Conservation (phyloP, 35 echinoderm and acorn worm species). For the Ophiothrix spiculata region DNA sequence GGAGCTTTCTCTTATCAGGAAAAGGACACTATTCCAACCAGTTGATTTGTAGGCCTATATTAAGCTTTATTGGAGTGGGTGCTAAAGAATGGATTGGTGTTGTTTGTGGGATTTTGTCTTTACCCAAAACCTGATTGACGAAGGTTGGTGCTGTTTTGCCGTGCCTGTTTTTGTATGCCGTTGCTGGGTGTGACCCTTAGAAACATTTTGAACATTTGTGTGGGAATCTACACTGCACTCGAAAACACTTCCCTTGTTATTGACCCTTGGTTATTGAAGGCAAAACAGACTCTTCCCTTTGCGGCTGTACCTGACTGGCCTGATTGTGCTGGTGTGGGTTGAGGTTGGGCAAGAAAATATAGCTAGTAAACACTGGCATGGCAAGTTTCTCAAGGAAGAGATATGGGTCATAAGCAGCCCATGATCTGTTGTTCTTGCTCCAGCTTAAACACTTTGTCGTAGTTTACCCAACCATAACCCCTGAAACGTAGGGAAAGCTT, state of each 20-base stretch:
- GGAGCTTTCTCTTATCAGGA: background rate
- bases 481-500: background rate
- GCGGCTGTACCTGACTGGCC: background rate
- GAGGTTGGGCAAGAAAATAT: background rate
- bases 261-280: background rate
- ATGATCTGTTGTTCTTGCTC: background rate
- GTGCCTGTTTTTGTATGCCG: background rate
- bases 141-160: background rate
- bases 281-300: background rate
- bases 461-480: slow-evolving; percentile 1
- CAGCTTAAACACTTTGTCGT: slow-evolving; percentile 13
- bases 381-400: background rate
- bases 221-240: background rate
- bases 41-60: background rate
- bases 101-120: background rate
- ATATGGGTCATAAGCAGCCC: background rate
- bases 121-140: background rate
- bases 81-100: background rate
- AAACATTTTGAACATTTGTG: background rate
- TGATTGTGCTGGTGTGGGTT: background rate
- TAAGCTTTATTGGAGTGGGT: slow-evolving; percentile 10
- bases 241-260: background rate
- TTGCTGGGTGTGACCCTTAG: background rate
- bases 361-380: background rate
- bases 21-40: background rate